phyloP scores from a whole-genome alignment of 2,888 invertebrate genomes.

The Ophion ellenae region DNA sequence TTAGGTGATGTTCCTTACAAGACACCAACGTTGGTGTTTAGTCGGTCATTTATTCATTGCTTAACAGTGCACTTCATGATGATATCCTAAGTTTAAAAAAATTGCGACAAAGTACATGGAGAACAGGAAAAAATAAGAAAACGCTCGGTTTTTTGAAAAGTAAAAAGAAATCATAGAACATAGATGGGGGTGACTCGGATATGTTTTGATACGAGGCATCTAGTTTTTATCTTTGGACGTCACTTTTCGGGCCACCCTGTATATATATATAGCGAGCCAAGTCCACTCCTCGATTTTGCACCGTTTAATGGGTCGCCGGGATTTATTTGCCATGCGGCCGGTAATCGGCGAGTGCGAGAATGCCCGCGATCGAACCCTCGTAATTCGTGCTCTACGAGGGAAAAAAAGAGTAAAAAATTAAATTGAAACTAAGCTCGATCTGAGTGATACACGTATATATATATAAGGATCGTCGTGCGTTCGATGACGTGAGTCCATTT shows the following conservation, averaged over 20 bases:
- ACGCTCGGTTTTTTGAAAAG: no score
- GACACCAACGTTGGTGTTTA: no score
- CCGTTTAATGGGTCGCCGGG: neutral
- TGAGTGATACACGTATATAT: neutral
- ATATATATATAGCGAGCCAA: neutral
- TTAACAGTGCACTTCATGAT: no score
- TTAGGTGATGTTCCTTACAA: no score
- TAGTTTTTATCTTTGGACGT: no score
- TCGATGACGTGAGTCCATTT: neutral
- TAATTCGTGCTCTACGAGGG: slow-evolving; percentile 31
- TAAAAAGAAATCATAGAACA: no score
- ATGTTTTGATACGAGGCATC: no score
- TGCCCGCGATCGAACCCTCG: slow-evolving; percentile 23
- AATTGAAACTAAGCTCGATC: slow-evolving; percentile 15
- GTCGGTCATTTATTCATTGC: no score
- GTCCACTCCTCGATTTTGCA: neutral
- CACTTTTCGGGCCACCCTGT: neutral
- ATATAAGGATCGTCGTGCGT: neutral
- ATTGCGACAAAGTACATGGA: no score
- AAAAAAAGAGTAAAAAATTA: slow-evolving; percentile 40
- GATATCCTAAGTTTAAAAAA: no score
- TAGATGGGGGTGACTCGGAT: no score
- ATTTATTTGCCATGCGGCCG: slow-evolving; percentile 10
- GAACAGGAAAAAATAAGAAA: no score
- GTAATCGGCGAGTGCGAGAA: slow-evolving; percentile 46